phyloP scores from a whole-genome alignment of 2,113 vertebrate species.

The Apistogramma diplotaenia region DNA sequence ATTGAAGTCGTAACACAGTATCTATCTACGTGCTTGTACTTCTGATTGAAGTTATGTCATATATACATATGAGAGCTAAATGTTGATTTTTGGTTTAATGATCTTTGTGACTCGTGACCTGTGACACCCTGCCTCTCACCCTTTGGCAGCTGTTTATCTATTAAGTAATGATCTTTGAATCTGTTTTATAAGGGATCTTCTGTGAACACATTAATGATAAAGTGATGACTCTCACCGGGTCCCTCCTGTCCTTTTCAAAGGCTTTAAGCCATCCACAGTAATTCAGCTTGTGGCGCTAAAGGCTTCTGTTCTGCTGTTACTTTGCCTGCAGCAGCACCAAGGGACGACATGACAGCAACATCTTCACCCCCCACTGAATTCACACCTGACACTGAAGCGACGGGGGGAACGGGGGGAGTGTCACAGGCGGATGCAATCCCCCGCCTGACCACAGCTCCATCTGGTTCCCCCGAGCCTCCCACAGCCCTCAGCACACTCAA shows the following conservation, averaged over 20 bases:
- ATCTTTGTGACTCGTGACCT: neutral
- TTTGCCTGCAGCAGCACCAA: slow-evolving; percentile 47
- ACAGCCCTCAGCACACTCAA: slow-evolving; percentile 41
- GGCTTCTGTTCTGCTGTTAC: neutral
- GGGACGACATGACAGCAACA: slow-evolving; percentile 17
- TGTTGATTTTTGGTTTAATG: neutral
- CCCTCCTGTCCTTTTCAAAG: neutral
- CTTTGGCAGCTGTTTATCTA: no score
- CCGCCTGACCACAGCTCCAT: slow-evolving; percentile 48
- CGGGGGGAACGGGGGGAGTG: slow-evolving; percentile 19
- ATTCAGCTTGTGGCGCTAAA: neutral
- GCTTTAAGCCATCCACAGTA: neutral
- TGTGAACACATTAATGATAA: neutral
- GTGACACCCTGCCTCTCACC: no score
- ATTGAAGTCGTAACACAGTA: neutral
- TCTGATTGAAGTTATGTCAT: neutral
- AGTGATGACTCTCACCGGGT: neutral
- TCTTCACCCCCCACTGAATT: slow-evolving; percentile 1
- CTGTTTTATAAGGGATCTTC: neutral
- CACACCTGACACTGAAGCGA: slow-evolving; percentile 4
- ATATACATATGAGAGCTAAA: neutral
- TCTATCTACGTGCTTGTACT: neutral
- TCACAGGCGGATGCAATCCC: slow-evolving; percentile 58
- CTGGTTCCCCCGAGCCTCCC: slow-evolving; percentile 41
- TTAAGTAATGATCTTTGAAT: neutral